Base-by-base conservation (phyloP, 2,113 vertebrate genomes). In the Alectura lathami region DNA sequence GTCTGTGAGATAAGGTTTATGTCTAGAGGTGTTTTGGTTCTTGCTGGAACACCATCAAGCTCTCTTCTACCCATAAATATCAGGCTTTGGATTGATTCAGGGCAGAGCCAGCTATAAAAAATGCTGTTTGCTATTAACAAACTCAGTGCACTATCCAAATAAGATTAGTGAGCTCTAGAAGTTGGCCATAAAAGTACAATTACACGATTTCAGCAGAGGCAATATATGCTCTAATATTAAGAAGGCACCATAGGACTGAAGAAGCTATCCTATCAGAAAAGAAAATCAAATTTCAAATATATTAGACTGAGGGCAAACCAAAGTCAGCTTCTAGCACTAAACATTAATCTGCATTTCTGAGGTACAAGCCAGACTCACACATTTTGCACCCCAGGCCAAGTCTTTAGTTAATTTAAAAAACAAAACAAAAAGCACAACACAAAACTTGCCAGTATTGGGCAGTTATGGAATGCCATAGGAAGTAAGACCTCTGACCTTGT, bases 61-160 rank as follows among this genome's bases (percentile, higher is more conserved):
- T 83, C 68, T 91, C 13, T 80, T 86, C 64, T 75, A 47, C 24
- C 40, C 69, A 84, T 89, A 94, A 95, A 96, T 90, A 74, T n/a
- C 53, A 86, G 47, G 14, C 30, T 90, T 86, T 34, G 11, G 51
- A 93, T 83, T 53, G 73, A 62, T 90, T 17, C 30, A 64, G 80
- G 76, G 72, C 60, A 93, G n/a, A 40, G 13, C 26, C n/a, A 92
- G 79, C 72, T 78, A 59, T 86, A 96, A 93, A 96, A 92, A 84
- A 40, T 38, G 43, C 29, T 87, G 45, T 34, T 73, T 88, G 51
- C 47, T 91, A 26, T 89, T 95, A 91, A 88, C 64, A 88, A 96
- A 68, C 27, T 75, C 26, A 30, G 34, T 56, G 66, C 7, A 6
- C 38, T 92, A 45, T 82, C 43, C 38, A 80, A 90, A 91, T 26